These are phyloP conservation scores for Rhynchonycteris naso DNA, from an alignment of 2,797 vertebrate genomes.

Conservation along the genomic window DNA sequence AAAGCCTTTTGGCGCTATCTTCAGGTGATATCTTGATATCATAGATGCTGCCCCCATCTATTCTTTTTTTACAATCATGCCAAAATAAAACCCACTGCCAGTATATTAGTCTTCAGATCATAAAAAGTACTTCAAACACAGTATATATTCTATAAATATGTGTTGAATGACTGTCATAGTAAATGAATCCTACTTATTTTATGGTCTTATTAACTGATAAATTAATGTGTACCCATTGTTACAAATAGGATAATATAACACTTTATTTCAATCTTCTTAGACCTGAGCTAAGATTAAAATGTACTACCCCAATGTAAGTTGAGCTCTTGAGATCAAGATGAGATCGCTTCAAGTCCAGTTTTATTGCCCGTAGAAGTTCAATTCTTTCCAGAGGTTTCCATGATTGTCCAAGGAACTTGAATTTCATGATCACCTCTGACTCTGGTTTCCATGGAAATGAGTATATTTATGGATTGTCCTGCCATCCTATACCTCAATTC, in stretches of 20 bases:
- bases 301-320: background rate
- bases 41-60: too few species aligned
- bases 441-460: background rate
- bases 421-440: background rate
- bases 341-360: background rate
- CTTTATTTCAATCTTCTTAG: constrained; percentile 36
- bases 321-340: background rate
- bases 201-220: background rate
- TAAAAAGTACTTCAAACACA: background rate
- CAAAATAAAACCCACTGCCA: constrained; percentile 53
- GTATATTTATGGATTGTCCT: background rate
- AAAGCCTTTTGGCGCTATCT: background rate
- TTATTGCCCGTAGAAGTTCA: background rate
- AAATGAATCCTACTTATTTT: constrained; percentile 13
- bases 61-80: background rate
- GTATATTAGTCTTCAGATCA: background rate
- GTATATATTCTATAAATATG: background rate
- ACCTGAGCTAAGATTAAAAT: background rate
- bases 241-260: background rate
- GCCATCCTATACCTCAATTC: background rate
- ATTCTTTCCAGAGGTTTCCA: background rate
- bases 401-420: background rate
- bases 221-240: background rate
- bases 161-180: background rate
- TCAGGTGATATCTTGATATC: background rate